Conservation (phyloP, 2,797 vertebrate genomes). For the Cuniculus paca region DNA sequence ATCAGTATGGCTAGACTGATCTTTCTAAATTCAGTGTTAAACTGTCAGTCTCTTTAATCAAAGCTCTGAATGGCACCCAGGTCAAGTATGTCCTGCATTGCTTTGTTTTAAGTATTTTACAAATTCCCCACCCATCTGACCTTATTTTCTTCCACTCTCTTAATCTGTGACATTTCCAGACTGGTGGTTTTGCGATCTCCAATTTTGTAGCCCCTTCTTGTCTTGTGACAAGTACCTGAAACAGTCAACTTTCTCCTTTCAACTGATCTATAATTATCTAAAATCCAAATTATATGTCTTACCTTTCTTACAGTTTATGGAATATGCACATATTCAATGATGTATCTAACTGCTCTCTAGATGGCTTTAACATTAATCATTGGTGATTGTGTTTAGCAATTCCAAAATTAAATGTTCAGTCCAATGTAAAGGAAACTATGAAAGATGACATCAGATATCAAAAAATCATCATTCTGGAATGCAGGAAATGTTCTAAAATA, state of each 20-base stretch:
- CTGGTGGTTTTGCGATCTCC: neutral
- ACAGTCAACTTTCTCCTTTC: neutral
- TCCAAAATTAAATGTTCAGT: neutral
- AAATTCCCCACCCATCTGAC: neutral
- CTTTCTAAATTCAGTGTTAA: neutral
- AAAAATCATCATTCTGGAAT: neutral
- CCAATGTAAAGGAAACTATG: neutral
- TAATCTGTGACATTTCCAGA: neutral
- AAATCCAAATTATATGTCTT: slow-evolving; percentile 11
- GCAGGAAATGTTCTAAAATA: neutral
- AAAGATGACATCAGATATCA: neutral
- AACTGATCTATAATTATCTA: slow-evolving; percentile 1
- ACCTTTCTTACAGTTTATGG: slow-evolving; percentile 33
- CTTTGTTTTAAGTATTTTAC: neutral
- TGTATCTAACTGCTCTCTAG: neutral
- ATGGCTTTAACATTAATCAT: neutral
- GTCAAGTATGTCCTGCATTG: neutral
- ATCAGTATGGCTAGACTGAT: rapidly evolving
- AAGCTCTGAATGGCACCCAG: neutral
- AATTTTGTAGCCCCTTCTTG: neutral
- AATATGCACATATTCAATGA: neutral
- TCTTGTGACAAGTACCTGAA: neutral
- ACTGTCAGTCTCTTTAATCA: neutral
- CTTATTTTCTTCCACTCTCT: neutral
- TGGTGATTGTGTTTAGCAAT: slow-evolving; percentile 38